Conservation (phyloP, 2,797 vertebrate species). For the Chiloscyllium punctatum region DNA sequence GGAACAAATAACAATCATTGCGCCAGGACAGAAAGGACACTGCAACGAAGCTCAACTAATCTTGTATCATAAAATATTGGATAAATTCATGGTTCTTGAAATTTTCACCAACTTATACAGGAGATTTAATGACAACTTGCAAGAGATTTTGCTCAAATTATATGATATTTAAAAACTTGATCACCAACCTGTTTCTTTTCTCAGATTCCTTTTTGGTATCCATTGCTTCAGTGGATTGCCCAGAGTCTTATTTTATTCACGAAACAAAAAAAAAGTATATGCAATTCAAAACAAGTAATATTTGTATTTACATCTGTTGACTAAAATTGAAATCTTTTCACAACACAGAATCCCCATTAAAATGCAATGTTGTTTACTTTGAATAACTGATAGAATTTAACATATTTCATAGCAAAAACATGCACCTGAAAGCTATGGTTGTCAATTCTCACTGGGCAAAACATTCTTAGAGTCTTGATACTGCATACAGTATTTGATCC, state of each 20-base stretch:
- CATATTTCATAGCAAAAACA: background rate
- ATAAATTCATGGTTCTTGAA: background rate
- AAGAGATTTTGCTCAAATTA: background rate
- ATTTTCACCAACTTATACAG: background rate
- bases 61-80: background rate
- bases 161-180: background rate
- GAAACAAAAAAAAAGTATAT: background rate
- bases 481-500: too few species aligned
- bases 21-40: background rate
- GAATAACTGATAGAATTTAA: background rate
- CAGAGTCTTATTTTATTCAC: background rate
- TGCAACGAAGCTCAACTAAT: background rate
- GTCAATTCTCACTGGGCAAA: background rate
- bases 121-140: background rate
- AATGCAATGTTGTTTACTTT: background rate
- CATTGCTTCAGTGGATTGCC: background rate
- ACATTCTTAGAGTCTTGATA: background rate
- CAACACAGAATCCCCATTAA: background rate
- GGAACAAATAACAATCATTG: background rate
- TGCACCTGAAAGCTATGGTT: too few species aligned
- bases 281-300: background rate
- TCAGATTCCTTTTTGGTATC: background rate
- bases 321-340: background rate
- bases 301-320: background rate
- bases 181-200: background rate